Percentiles rank a stretch among this genome's conserved stretches.
phyloP scores from a whole-genome alignment of 2,797 vertebrate species.

The Aeoliscus strigatus region DNA sequence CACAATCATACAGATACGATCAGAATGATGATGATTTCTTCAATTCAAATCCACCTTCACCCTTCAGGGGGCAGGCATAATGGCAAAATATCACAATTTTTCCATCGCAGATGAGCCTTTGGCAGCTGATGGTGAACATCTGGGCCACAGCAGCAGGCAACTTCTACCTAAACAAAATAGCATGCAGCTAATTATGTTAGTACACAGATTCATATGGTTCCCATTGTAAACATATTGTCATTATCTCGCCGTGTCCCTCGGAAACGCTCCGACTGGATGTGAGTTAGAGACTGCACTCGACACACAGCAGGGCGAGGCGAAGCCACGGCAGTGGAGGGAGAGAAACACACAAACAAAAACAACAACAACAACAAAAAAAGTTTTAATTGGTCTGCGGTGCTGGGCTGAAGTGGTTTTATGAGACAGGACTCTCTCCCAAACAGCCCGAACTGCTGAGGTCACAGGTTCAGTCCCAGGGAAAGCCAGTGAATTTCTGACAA shows the following conservation, averaged over 20 bases:
- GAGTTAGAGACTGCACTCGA: slow-evolving; percentile 57
- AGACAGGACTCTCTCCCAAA: slow-evolving; percentile 8
- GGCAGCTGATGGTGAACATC: slow-evolving; percentile 53
- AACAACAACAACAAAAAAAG: slow-evolving; percentile 25
- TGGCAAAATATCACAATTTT: slow-evolving; percentile 6
- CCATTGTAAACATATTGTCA: slow-evolving; percentile 59
- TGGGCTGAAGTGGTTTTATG: slow-evolving; percentile 17
- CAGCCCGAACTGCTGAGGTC: slow-evolving; percentile 20
- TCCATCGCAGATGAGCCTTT: slow-evolving; percentile 17
- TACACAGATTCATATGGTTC: slow-evolving; percentile 46
- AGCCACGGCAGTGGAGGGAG: slow-evolving; percentile 13
- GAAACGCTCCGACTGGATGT: slow-evolving; percentile 49
- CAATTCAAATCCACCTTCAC: too few species aligned
- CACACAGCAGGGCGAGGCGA: slow-evolving; percentile 29
- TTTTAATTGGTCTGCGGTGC: slow-evolving; percentile 56
- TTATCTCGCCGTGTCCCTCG: slow-evolving; percentile 43
- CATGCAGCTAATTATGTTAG: slow-evolving; percentile 56
- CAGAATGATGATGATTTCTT: too few species aligned
- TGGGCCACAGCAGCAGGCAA: slow-evolving; percentile 58
- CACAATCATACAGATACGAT: too few species aligned
- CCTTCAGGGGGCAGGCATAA: too few species aligned
- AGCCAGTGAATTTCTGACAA: too few species aligned
- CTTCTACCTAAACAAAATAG: slow-evolving; percentile 51
- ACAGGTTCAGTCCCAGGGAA: slow-evolving; percentile 1
- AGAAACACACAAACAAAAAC: too few species aligned